A percentile compares a stretch with the other conserved stretches of the same genome.
Conservation (phyloP, 2,797 vertebrate species). For the Erpetoichthys calabaricus region DNA sequence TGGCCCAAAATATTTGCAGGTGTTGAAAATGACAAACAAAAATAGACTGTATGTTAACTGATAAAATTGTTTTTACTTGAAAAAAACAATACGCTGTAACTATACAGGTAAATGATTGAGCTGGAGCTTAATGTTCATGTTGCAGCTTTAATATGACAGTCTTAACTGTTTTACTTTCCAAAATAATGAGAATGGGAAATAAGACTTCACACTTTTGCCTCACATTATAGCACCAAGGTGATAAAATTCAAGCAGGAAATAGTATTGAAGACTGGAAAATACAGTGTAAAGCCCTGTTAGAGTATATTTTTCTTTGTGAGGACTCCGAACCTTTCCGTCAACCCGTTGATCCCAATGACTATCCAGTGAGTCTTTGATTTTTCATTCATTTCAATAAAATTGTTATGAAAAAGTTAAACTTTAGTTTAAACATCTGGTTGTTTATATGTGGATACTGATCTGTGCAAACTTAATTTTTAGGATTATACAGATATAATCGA, state of each 20-base stretch:
- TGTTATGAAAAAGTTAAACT: background rate
- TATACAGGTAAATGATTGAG: too few species aligned
- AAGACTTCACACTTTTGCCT: conserved; percentile 6
- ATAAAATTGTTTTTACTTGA: too few species aligned
- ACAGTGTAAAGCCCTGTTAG: conserved; percentile 70
- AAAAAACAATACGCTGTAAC: too few species aligned
- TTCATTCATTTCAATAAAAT: background rate
- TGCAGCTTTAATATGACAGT: too few species aligned
- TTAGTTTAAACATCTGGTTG: background rate
- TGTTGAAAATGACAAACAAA: too few species aligned
- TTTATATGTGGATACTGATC: background rate
- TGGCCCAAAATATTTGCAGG: too few species aligned
- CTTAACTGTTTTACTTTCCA: too few species aligned
- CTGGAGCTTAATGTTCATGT: too few species aligned
- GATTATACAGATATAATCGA: conserved; percentile 85
- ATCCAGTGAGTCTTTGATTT: conserved; percentile 60
- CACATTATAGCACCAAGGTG: too few species aligned
- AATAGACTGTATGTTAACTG: too few species aligned
- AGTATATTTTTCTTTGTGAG: conserved; percentile 85
- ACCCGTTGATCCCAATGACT: conserved; percentile 77
- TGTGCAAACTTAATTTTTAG: conserved; percentile 35
- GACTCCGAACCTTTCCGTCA: conserved; percentile 92
- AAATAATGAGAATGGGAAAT: too few species aligned
- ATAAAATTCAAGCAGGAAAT: conserved; percentile 29
- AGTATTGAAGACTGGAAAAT: conserved; percentile 80